Evolutionary conservation across 1,140 invertebrate genomes (phyloP), one percentile per base, ranked within the genome.

Genomic region (Pogonus chalceus): DNA sequence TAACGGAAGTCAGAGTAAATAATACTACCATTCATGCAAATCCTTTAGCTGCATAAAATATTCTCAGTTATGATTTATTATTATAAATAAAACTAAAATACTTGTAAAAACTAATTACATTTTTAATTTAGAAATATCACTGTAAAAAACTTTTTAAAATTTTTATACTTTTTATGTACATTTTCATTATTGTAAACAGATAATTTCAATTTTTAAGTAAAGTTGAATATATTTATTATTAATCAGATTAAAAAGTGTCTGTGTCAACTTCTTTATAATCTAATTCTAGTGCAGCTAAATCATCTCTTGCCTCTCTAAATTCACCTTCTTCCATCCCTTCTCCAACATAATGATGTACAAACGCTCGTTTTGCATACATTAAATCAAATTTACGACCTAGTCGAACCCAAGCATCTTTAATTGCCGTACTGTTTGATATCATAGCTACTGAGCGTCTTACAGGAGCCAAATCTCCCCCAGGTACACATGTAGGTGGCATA

Each of bases 21-120:
- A 82, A 78, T 62, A 77, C 96, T 14, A 96, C 91, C 9, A 94
- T 98, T 69, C 94, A 98, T 79, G 93, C 94, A 16, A 98, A 98
- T 80, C 94, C 94, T 21, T 71, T 97, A 62, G 94, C 94, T 35
- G 79, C 76, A 56, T 87, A 69, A 77, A 12, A 10, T 12, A 9
- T n/a, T n/a, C n/a, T n/a, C n/a, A n/a, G n/a, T n/a, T n/a, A n/a
- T n/a, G n/a, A n/a, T n/a, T n/a, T n/a, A n/a, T n/a, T n/a, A n/a
- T n/a, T n/a, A n/a, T n/a, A n/a, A n/a, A n/a, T n/a, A n/a, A n/a
- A n/a, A n/a, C n/a, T n/a, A n/a, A n/a, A n/a, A n/a, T n/a, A n/a
- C n/a, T n/a, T n/a, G n/a, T n/a, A n/a, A n/a, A n/a, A n/a, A n/a
- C n/a, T n/a, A n/a, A n/a, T n/a, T n/a, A n/a, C n/a, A n/a, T n/a